Conservation (phyloP, 2,113 vertebrate genomes). For the Nipponia nippon region DNA sequence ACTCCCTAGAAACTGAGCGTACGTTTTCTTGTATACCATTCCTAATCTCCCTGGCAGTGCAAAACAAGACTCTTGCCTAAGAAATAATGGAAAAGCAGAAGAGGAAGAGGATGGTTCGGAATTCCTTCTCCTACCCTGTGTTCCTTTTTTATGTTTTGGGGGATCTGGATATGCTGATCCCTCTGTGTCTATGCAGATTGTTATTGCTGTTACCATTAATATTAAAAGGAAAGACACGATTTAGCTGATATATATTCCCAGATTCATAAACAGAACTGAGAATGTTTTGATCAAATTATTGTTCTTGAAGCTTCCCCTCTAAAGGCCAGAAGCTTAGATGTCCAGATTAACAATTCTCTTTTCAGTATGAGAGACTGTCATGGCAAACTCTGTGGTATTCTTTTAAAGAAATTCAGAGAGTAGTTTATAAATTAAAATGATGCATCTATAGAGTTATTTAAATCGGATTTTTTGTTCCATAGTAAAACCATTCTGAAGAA, state of each 20-base stretch:
- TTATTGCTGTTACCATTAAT: constrained; percentile 19
- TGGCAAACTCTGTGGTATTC: neutral
- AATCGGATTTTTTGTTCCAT: neutral
- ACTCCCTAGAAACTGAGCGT: neutral
- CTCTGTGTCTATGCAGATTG: neutral
- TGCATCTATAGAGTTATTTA: neutral
- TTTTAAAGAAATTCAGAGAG: constrained; percentile 4
- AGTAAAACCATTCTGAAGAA: constrained; percentile 12
- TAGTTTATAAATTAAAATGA: constrained; percentile 20
- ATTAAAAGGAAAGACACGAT: constrained; percentile 48
- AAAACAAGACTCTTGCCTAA: neutral
- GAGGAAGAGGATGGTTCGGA: neutral
- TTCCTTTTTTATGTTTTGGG: neutral
- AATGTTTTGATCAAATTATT: constrained; percentile 40
- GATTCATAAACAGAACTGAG: neutral
- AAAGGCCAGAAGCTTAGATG: constrained; percentile 4
- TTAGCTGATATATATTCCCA: constrained; percentile 4
- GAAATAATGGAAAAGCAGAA: neutral
- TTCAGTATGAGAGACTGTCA: neutral
- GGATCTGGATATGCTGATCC: neutral
- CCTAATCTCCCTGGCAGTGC: neutral
- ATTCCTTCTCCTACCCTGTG: neutral
- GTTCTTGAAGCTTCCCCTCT: constrained; percentile 33
- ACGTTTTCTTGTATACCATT: accelerated
- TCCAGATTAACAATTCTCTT: constrained; percentile 39